Conservation (phyloP, 2,113 vertebrate species). For the Vimba vimba region DNA sequence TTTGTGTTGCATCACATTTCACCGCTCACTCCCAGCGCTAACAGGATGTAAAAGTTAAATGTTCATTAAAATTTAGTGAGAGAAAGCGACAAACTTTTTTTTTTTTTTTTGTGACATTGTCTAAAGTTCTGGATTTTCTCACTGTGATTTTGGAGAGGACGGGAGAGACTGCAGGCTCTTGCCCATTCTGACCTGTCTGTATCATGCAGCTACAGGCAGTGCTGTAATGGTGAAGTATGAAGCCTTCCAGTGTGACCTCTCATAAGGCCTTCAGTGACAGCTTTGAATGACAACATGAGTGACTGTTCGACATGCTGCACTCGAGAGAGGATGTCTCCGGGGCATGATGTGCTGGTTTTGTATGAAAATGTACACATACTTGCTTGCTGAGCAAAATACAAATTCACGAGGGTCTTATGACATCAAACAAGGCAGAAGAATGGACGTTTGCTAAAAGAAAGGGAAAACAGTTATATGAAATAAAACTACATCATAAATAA, state of each 20-base stretch:
- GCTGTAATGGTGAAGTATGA: constrained; percentile 32
- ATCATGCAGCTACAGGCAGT: constrained; percentile 19
- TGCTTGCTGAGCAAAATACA: constrained; percentile 24
- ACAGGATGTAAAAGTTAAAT: not conserved
- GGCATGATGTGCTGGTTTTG: constrained; percentile 20
- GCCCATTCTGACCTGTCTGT: constrained; percentile 34
- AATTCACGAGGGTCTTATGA: constrained; percentile 22
- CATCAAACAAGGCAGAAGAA: not conserved
- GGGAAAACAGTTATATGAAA: not conserved
- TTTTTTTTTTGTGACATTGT: constrained; percentile 1
- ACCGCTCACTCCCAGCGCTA: not conserved
- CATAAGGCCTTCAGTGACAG: constrained; percentile 23
- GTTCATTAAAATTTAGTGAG: not conserved
- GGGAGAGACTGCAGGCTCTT: constrained; percentile 4
- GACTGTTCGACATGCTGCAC: constrained; percentile 24
- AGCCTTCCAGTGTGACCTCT: constrained; percentile 2
- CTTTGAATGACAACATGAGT: constrained; percentile 42
- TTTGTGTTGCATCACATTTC: not conserved
- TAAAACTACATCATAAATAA: not conserved
- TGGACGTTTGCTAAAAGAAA: not conserved
- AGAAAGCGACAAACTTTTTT: not conserved
- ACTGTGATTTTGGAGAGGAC: constrained; percentile 22
- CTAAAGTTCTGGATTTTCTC: not conserved
- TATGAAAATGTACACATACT: constrained; percentile 19
- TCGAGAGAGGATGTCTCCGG: constrained; percentile 24